A percentile compares a stretch with the other conserved stretches of the same genome.
Conservation (phyloP, 2,888 invertebrate species). For the Gastrophysa polygoni region DNA sequence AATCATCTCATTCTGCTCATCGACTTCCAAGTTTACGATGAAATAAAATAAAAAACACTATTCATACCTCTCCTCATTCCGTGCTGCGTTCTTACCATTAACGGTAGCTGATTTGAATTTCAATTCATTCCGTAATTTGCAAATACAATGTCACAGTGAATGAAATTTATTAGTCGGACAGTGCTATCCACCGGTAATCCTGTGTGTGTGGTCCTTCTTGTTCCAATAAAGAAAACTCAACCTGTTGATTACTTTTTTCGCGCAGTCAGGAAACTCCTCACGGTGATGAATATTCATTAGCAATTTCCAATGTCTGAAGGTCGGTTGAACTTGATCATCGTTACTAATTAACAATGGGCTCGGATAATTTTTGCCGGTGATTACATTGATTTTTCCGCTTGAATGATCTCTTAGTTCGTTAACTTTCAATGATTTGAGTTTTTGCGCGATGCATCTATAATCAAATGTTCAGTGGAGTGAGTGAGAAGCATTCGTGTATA, state of each 20-base stretch:
- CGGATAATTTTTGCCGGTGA: neutral
- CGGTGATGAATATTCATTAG: constrained; percentile 16
- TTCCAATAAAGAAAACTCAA: constrained; percentile 18
- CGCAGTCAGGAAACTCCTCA: constrained; percentile 8
- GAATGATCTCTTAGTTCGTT: neutral
- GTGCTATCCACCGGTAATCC: constrained; percentile 19
- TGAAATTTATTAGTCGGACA: constrained; percentile 28
- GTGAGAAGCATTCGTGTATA: no score
- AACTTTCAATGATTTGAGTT: neutral
- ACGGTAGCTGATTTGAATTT: constrained; percentile 20
- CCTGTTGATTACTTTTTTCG: constrained; percentile 17
- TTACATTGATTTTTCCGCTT: neutral
- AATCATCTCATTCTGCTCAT: no score
- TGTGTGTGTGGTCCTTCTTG: constrained; percentile 35
- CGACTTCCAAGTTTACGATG: no score
- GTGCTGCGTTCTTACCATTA: neutral
- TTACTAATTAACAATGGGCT: neutral
- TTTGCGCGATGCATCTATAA: neutral
- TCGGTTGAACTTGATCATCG: neutral
- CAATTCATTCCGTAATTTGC: constrained; percentile 32
- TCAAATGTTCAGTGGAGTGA: no score
- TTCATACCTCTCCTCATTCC: neutral
- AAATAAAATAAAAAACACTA: no score
- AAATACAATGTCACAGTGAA: constrained; percentile 29
- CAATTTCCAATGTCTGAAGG: neutral